Percentiles rank a stretch among this genome's conserved stretches.
Conservation (phyloP, 2,797 vertebrate species). For the Lutjanus argentimaculatus region DNA sequence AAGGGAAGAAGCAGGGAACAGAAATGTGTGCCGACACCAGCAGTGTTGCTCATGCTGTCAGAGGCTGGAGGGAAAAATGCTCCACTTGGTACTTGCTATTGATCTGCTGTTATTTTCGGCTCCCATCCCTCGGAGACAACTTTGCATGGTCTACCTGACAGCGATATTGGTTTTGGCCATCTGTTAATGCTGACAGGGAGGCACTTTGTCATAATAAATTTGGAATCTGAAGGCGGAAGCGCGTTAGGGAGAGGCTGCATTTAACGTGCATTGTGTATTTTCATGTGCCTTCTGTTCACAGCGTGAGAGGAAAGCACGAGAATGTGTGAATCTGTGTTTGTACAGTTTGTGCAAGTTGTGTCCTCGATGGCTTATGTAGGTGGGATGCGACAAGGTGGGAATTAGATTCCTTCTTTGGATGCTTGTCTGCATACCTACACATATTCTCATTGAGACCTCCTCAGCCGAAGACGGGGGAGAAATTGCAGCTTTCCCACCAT, state of each 20-base stretch:
- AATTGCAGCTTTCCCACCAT: slow-evolving; percentile 16
- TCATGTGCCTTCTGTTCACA: slow-evolving; percentile 22
- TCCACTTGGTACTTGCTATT: slow-evolving; percentile 70
- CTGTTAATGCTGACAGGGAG: slow-evolving; percentile 10
- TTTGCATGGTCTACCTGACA: slow-evolving; percentile 64
- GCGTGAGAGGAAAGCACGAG: neutral
- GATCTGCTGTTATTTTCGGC: slow-evolving; percentile 78
- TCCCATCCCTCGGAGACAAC: slow-evolving; percentile 59
- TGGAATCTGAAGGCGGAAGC: neutral
- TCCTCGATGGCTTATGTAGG: neutral
- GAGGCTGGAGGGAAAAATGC: slow-evolving; percentile 56
- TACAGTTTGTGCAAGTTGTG: neutral
- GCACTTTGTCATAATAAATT: slow-evolving; percentile 28
- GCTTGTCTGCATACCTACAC: slow-evolving; percentile 30
- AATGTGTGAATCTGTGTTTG: slow-evolving; percentile 24
- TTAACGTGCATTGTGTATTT: slow-evolving; percentile 12
- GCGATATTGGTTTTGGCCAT: slow-evolving; percentile 4
- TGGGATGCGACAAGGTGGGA: slow-evolving; percentile 34
- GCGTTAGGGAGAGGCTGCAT: neutral
- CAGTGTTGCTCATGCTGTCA: slow-evolving; percentile 64
- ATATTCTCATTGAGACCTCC: slow-evolving; percentile 4
- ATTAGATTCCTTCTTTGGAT: neutral
- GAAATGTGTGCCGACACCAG: slow-evolving; percentile 61
- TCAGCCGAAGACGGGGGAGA: neutral
- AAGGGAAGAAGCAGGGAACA: slow-evolving; percentile 37